phyloP scores from a whole-genome alignment of 2,797 vertebrate genomes.

The Erpetoichthys calabaricus region DNA sequence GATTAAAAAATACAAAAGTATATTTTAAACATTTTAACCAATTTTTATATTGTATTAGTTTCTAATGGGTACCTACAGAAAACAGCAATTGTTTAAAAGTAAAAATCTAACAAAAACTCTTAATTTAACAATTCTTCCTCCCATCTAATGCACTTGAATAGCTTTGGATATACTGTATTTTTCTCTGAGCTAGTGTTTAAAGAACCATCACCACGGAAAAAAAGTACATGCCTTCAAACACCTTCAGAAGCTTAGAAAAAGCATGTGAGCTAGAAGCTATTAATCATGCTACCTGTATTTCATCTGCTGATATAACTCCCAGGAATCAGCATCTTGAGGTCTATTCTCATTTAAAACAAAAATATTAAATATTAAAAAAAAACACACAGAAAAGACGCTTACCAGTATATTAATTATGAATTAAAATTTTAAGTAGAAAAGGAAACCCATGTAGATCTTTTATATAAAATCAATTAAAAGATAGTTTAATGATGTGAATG shows the following conservation, averaged over 20 bases:
- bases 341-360: conserved; percentile 44
- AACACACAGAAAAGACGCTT: conserved; percentile 7
- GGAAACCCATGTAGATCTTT: neutral
- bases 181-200: too few relatives aligned
- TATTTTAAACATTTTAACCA: too few relatives aligned
- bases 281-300: conserved; percentile 50
- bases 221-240: neutral
- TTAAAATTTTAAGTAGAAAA: neutral
- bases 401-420: neutral
- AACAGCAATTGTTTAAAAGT: too few relatives aligned
- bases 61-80: too few relatives aligned
- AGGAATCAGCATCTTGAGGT: conserved; percentile 47
- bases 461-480: too few relatives aligned
- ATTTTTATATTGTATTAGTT: too few relatives aligned
- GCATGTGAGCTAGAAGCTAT: conserved; percentile 19
- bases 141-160: too few relatives aligned
- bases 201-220: conserved; percentile 1
- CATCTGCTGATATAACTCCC: conserved; percentile 49
- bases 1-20: too few relatives aligned
- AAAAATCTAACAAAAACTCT: too few relatives aligned
- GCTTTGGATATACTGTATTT: too few relatives aligned
- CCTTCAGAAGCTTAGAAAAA: conserved; percentile 1
- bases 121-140: too few relatives aligned
- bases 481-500: too few relatives aligned
- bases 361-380: conserved; percentile 25